Base-by-base conservation (phyloP, 1,140 invertebrate species). In the Ladona fulva region DNA sequence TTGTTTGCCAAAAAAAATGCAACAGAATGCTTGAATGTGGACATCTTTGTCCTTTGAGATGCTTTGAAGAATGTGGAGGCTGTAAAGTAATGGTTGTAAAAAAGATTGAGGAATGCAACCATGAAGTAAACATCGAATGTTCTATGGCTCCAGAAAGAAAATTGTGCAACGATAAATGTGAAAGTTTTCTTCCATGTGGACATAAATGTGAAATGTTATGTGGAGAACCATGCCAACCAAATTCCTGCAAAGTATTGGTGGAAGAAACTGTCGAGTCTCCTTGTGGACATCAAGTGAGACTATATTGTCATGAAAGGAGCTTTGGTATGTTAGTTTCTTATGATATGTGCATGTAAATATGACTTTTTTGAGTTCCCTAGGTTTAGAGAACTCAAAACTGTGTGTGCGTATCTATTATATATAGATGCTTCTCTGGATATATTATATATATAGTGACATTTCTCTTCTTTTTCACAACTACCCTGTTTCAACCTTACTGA, bases 11-110 rank as follows among this genome's bases (percentile, higher is more conserved):
- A 1, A 77, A 77, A 19, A 12, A n/a, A 25, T 77, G 76, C 24
- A 3, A 24, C 0, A 77, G n/a, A 59, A 3, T 24, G 19, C 74
- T 75, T n/a, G 24, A 75, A 42, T 75, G 74, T 75, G 81, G 80
- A 1, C 88, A 89, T 79, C 79, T 80, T 14, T 89, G 88, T 80
- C 83, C 83, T 10, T 83, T 87, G 75, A 80, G 77, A 59, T 90
- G 89, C 81, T 84, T 78, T 44, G 76, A 84, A 78, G 79, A 83
- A 24, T 89, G 88, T 81, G 79, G 82, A 5, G 82, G 83, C 24
- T 90, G 89, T 81, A 80, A 75, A 10, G 81, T 84, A 37, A 77
- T 79, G 0, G 82, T 89, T 7, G 25, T 79, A 19, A 84, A 85
- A 77, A 79, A 52, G 7, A 82, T 90, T 25, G 82, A 82, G 1